Conservation (phyloP, 2,797 vertebrate species). For the Pipistrellus nathusii region DNA sequence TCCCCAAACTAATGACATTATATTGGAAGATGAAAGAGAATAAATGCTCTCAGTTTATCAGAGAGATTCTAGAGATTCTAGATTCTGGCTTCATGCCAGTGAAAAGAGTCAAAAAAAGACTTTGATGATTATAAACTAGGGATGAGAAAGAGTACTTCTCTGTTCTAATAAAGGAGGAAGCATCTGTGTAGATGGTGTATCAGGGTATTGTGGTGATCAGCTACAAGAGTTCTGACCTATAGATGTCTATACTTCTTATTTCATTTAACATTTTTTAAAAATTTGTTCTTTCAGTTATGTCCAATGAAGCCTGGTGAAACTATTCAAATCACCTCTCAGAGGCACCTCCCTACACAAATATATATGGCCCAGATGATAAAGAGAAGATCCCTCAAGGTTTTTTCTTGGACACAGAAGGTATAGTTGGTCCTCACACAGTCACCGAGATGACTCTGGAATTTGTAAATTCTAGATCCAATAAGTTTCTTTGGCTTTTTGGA, state of each 20-base stretch:
- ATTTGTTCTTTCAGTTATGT: not conserved
- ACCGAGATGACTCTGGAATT: not conserved
- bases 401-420: not conserved
- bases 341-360: not conserved
- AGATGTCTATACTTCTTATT: not conserved
- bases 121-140: not conserved
- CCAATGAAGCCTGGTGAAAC: not conserved
- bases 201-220: not conserved
- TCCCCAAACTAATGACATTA: not conserved
- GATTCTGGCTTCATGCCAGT: not conserved
- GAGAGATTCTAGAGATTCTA: not conserved
- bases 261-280: not conserved
- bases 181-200: not conserved
- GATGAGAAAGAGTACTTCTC: not conserved
- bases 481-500: not conserved
- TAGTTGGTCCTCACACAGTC: not conserved
- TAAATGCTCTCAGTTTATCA: not conserved
- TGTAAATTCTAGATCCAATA: not conserved
- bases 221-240: not conserved
- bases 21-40: not conserved
- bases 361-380: not conserved
- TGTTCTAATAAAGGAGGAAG: not conserved
- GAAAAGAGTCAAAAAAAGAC: not conserved
- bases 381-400: not conserved
- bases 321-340: not conserved